phyloP scores from a whole-genome alignment of 1,140 invertebrate genomes.

The Bicyclus anynana region DNA sequence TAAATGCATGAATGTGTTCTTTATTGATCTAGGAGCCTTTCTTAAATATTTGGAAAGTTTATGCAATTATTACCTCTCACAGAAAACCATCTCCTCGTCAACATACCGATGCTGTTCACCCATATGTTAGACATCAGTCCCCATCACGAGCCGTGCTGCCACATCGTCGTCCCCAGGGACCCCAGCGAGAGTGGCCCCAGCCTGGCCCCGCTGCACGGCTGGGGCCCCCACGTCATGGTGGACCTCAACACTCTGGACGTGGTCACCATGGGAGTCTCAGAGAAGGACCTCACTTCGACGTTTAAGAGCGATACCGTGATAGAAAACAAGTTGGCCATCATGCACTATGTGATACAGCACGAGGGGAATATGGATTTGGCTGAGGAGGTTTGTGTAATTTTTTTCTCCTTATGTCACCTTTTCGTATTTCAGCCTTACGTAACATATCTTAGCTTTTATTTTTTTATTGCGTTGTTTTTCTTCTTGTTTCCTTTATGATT shows the following conservation, averaged over 20 bases:
- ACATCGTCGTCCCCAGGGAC: slow-evolving; percentile 82
- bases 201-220: slow-evolving; percentile 80
- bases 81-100: slow-evolving; percentile 87
- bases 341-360: slow-evolving; percentile 89
- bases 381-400: slow-evolving; percentile 78
- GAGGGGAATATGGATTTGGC: slow-evolving; percentile 83
- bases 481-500: too few relatives aligned
- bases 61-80: slow-evolving; percentile 19
- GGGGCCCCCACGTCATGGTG: slow-evolving; percentile 77
- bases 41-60: neutral
- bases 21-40: too few relatives aligned
- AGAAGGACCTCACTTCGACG: slow-evolving; percentile 81
- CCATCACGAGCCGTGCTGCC: slow-evolving; percentile 88
- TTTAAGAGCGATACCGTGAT: slow-evolving; percentile 82
- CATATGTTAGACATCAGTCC: slow-evolving; percentile 89
- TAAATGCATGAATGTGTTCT: too few relatives aligned
- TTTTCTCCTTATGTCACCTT: too few relatives aligned
- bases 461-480: neutral
- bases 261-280: slow-evolving; percentile 80
- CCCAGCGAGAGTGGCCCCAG: slow-evolving; percentile 79
- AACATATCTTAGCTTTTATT: too few relatives aligned
- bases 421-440: too few relatives aligned
- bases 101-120: slow-evolving; percentile 86
- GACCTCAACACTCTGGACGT: slow-evolving; percentile 85
- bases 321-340: slow-evolving; percentile 84